Percentiles rank a stretch among this genome's conserved stretches.
phyloP scores from a whole-genome alignment of 2,113 vertebrate species.

The Malurus cyaneus region DNA sequence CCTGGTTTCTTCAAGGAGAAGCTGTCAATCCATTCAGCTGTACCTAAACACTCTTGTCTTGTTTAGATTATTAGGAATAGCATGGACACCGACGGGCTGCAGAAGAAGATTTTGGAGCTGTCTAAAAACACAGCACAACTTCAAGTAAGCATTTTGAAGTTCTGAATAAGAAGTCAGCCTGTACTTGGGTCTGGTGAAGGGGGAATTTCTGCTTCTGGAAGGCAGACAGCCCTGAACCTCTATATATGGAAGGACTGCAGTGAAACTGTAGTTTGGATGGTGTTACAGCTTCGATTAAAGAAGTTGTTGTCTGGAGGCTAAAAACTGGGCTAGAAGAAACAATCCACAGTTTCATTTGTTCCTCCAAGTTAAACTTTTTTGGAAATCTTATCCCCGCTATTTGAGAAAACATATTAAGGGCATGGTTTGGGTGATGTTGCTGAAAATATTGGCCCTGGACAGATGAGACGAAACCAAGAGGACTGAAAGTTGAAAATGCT shows the following conservation, averaged over 20 bases:
- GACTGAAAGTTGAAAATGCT: neutral
- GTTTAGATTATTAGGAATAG: constrained; percentile 81
- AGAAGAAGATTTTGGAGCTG: constrained; percentile 82
- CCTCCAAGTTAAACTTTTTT: neutral
- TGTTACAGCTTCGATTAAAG: neutral
- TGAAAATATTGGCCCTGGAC: neutral
- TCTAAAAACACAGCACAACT: constrained; percentile 77
- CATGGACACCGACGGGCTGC: constrained; percentile 79
- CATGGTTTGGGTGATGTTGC: neutral
- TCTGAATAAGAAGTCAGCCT: neutral
- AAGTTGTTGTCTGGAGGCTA: neutral
- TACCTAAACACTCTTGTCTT: neutral
- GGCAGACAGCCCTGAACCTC: neutral
- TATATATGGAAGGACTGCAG: neutral
- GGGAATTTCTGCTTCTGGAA: neutral
- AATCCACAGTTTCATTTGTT: neutral
- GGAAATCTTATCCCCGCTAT: neutral
- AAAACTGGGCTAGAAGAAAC: neutral
- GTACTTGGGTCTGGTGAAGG: neutral
- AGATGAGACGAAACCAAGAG: neutral
- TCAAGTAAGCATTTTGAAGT: constrained; percentile 75
- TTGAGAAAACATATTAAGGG: neutral
- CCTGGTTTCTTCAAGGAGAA: neutral
- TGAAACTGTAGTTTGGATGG: neutral
- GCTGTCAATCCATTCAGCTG: neutral